Percentiles rank a stretch among this genome's conserved stretches.
These are phyloP conservation scores for Terrapene triunguis DNA, from an alignment of 2,113 vertebrate genomes.

Conservation along the genomic window DNA sequence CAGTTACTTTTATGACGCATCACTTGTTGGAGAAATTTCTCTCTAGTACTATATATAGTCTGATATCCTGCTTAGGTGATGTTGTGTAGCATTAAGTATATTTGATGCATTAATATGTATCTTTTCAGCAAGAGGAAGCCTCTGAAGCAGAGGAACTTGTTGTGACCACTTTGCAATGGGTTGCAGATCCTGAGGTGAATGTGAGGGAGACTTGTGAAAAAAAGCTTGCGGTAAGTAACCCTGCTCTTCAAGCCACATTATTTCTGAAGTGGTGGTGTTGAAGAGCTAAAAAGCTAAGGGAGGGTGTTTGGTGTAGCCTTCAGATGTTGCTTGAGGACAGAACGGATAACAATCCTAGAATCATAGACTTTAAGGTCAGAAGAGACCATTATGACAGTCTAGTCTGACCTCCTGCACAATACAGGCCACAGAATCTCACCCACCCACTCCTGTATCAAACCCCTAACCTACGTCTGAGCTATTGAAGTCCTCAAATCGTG, in stretches of 20 bases:
- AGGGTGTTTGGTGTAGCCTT: not conserved
- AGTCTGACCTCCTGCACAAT: too few species aligned
- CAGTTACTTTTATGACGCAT: not conserved
- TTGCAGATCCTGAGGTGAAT: slow-evolving; percentile 52
- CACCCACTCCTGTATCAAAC: too few species aligned
- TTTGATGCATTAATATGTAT: not conserved
- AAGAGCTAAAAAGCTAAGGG: not conserved
- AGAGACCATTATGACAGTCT: too few species aligned
- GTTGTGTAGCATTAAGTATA: not conserved
- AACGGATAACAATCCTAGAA: not conserved
- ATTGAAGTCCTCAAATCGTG: too few species aligned
- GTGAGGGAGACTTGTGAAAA: slow-evolving; percentile 38
- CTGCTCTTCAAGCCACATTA: not conserved
- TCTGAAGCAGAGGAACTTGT: slow-evolving; percentile 71
- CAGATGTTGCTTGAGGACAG: not conserved
- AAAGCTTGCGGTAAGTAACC: slow-evolving; percentile 79
- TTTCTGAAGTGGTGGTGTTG: not conserved
- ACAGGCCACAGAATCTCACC: too few species aligned
- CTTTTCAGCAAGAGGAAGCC: slow-evolving; percentile 76
- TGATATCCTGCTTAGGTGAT: not conserved
- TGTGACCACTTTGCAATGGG: slow-evolving; percentile 52
- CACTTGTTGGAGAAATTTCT: not conserved
- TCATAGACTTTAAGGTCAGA: too few species aligned
- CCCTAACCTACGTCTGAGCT: too few species aligned
- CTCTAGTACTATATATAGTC: not conserved